Evolutionary conservation across 2,888 invertebrate genomes (phyloP).

Genomic region (Gymnosoma rotundatum): DNA sequence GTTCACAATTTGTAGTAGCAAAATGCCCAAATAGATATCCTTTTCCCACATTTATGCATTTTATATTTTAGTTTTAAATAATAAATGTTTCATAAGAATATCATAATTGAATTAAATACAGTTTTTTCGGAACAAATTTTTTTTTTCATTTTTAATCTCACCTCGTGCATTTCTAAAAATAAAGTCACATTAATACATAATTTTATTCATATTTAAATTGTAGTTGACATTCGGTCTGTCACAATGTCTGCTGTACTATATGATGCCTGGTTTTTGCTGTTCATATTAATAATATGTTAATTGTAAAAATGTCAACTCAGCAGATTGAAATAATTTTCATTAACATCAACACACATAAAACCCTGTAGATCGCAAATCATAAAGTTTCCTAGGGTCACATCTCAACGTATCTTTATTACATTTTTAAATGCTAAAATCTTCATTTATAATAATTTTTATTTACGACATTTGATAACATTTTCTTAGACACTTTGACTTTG

Average conservation of each 20-base stretch:
- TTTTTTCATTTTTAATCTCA: not conserved
- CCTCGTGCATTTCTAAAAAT: not conserved
- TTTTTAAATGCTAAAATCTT: too few species aligned
- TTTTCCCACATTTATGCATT: too few species aligned
- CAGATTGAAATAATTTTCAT: constrained; percentile 61
- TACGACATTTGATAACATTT: too few species aligned
- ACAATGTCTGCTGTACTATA: not conserved
- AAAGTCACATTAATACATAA: not conserved
- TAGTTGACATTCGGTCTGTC: constrained; percentile 40
- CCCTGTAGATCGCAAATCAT: not conserved
- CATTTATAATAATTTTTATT: too few species aligned
- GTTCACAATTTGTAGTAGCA: too few species aligned
- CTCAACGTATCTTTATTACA: too few species aligned
- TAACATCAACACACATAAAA: constrained; percentile 20
- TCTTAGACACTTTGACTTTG: too few species aligned
- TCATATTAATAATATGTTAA: constrained; percentile 67
- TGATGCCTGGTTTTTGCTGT: constrained; percentile 37
- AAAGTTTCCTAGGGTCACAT: too few species aligned
- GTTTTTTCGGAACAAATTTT: not conserved
- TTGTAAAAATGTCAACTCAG: constrained; percentile 61
- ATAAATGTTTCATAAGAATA: too few species aligned
- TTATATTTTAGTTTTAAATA: too few species aligned
- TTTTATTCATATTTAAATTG: constrained; percentile 34
- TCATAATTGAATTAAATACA: too few species aligned
- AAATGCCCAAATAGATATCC: too few species aligned